phyloP scores from a whole-genome alignment of 2,888 invertebrate genomes.

The Anagyrus pseudococci region DNA sequence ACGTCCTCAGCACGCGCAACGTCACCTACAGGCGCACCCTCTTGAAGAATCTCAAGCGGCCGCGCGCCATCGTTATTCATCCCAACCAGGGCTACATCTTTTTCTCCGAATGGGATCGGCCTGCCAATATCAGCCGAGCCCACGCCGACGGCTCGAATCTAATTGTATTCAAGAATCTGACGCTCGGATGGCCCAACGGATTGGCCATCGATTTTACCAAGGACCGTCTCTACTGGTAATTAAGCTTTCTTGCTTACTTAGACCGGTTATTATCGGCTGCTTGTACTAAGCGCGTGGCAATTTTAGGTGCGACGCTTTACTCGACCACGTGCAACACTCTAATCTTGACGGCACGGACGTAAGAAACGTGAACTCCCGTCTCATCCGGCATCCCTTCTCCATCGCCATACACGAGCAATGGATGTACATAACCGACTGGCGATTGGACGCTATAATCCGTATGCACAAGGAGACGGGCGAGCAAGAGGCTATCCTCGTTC shows the following conservation, averaged over 20 bases:
- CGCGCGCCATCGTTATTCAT: slow-evolving; percentile 95
- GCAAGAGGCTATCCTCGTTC: slow-evolving; percentile 83
- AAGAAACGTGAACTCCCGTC: slow-evolving; percentile 83
- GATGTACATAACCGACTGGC: slow-evolving; percentile 98
- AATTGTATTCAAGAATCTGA: slow-evolving; percentile 86
- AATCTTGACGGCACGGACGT: slow-evolving; percentile 91
- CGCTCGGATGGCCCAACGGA: slow-evolving; percentile 97
- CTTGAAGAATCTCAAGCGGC: slow-evolving; percentile 87
- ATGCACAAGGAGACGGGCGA: slow-evolving; percentile 89
- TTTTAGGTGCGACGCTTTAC: slow-evolving; percentile 83
- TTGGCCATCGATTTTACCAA: slow-evolving; percentile 88
- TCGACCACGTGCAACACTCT: slow-evolving; percentile 95
- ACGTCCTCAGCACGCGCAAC: slow-evolving; percentile 88
- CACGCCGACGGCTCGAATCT: slow-evolving; percentile 88
- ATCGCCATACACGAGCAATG: slow-evolving; percentile 89
- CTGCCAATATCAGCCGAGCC: slow-evolving; percentile 94
- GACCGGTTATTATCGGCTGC: neutral
- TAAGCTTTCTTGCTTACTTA: neutral
- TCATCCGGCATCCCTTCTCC: slow-evolving; percentile 90
- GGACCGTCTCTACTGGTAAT: slow-evolving; percentile 87
- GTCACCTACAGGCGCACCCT: slow-evolving; percentile 84
- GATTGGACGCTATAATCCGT: slow-evolving; percentile 91
- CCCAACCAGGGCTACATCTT: slow-evolving; percentile 94
- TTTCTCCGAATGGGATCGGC: slow-evolving; percentile 96
- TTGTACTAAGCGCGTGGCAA: too few species aligned